These are phyloP conservation scores for Protula sp. DNA, from an alignment of 2,888 invertebrate species.

Conservation along the genomic window DNA sequence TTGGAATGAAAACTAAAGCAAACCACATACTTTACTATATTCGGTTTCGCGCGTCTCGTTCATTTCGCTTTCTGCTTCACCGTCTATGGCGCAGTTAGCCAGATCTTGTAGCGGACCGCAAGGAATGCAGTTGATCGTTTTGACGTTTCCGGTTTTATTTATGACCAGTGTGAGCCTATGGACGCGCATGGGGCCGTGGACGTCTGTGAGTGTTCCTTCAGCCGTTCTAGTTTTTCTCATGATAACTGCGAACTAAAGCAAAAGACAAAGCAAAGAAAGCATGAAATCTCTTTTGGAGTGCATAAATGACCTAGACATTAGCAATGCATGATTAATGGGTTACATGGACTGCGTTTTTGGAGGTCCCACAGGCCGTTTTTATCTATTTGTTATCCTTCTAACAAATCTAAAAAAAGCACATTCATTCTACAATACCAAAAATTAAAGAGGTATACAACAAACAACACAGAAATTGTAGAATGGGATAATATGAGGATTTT, in stretches of 20 bases:
- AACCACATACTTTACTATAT: background rate
- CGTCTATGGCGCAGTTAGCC: background rate
- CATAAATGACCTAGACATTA: too few species aligned
- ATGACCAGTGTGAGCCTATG: constrained; percentile 19
- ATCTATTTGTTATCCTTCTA: too few species aligned
- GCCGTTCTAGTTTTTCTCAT: background rate
- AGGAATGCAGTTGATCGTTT: constrained; percentile 21
- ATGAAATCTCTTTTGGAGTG: background rate
- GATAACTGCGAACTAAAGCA: background rate
- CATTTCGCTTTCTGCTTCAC: background rate
- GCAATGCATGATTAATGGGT: too few species aligned
- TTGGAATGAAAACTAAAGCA: too few species aligned
- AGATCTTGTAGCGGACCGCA: constrained; percentile 20
- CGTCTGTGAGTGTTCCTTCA: constrained; percentile 14
- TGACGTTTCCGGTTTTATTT: constrained; percentile 14
- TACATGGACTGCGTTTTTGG: too few species aligned
- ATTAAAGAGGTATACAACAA: too few species aligned
- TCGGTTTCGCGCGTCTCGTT: background rate
- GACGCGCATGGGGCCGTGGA: constrained; percentile 12
- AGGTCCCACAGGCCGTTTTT: too few species aligned
- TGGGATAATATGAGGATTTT: too few species aligned
- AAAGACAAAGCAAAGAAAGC: background rate
- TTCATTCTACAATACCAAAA: too few species aligned
- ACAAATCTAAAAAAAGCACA: too few species aligned
- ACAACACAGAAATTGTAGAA: too few species aligned